Conservation (phyloP, 2,113 vertebrate genomes). For the Calypte anna region DNA sequence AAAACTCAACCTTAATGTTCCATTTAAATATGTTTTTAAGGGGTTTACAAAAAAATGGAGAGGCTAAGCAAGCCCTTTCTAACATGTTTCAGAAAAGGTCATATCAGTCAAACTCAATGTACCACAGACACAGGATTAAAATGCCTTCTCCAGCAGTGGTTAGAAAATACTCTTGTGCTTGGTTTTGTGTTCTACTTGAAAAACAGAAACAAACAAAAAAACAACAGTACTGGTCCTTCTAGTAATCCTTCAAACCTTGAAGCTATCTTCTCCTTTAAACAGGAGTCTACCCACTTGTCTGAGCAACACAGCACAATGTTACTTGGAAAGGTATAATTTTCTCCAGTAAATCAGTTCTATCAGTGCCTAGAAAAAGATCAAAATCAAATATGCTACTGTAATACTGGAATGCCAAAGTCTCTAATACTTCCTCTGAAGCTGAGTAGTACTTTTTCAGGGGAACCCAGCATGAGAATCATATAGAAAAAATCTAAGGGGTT, state of each 20-base stretch:
- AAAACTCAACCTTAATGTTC: neutral
- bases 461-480: neutral
- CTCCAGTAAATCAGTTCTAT: neutral
- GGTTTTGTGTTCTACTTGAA: neutral
- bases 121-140: neutral
- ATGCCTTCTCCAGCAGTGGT: neutral
- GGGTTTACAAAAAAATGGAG: accelerated
- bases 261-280: neutral
- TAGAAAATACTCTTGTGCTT: neutral
- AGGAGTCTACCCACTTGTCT: neutral
- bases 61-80: neutral
- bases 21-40: neutral
- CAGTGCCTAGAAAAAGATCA: neutral
- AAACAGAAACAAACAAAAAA: neutral
- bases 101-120: neutral
- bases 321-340: neutral
- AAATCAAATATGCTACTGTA: neutral
- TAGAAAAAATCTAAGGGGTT: neutral
- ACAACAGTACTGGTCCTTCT: neutral
- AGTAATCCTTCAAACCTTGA: neutral
- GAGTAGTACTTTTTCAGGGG: neutral
- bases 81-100: neutral
- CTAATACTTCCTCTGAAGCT: neutral
- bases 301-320: neutral
- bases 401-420: neutral